phyloP scores from a whole-genome alignment of 23 tunicate genomes.

The Styela plicata region DNA sequence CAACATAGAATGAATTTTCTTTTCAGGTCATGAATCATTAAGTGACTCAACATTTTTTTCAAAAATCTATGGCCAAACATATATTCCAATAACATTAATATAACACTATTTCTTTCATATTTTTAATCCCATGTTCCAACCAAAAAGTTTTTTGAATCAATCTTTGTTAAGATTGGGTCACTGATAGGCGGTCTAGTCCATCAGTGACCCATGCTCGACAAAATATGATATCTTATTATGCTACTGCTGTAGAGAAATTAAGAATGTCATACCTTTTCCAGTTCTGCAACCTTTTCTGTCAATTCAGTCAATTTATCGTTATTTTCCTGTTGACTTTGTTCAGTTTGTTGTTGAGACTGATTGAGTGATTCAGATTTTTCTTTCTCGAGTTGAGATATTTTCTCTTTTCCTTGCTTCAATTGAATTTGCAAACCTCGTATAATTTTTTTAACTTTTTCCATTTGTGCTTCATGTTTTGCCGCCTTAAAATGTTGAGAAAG shows the following conservation, averaged over 20 bases:
- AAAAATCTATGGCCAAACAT: too few species aligned
- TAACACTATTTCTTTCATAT: too few species aligned
- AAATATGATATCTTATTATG: too few species aligned
- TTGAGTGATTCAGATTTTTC: constrained; percentile 9
- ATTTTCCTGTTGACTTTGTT: neutral
- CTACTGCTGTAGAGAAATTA: neutral
- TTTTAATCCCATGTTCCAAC: too few species aligned
- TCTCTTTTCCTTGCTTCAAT: constrained; percentile 42
- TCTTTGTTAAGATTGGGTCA: too few species aligned
- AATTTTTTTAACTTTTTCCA: constrained; percentile 62
- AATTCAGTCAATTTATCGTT: neutral
- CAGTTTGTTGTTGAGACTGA: neutral
- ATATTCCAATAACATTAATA: too few species aligned
- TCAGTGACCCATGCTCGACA: too few species aligned
- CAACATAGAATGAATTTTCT: too few species aligned
- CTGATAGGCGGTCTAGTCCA: too few species aligned
- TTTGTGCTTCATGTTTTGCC: constrained; percentile 63
- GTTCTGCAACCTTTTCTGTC: constrained; percentile 2
- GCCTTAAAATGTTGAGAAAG: constrained; percentile 33
- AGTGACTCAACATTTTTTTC: too few species aligned
- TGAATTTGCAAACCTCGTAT: constrained; percentile 58
- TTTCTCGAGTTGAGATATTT: constrained; percentile 24
- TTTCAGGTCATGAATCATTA: too few species aligned
- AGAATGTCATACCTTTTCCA: constrained; percentile 33
- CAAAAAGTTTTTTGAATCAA: too few species aligned